These are phyloP conservation scores for Numenius arquata DNA, from an alignment of 2,113 vertebrate genomes.

Conservation along the genomic window DNA sequence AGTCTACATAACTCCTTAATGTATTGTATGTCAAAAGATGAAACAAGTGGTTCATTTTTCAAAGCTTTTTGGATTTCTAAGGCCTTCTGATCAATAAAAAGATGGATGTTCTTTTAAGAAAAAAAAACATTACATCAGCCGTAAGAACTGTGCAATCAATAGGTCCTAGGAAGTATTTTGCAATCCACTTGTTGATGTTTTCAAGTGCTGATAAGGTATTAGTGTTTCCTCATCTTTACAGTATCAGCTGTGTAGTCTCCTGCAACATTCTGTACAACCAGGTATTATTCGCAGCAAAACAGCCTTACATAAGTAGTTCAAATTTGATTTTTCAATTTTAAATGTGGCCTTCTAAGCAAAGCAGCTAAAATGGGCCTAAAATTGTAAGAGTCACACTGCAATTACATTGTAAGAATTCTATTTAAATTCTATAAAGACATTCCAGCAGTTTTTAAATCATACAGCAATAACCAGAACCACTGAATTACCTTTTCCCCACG, in stretches of 20 bases:
- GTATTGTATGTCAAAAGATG: background rate
- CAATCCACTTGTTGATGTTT: constrained; percentile 28
- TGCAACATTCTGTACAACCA: background rate
- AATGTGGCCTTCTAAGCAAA: background rate
- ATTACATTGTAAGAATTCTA: background rate
- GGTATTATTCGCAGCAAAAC: background rate
- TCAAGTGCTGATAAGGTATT: background rate
- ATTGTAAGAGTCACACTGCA: background rate
- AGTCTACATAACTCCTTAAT: background rate
- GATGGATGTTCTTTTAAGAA: background rate
- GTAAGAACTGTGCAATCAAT: background rate
- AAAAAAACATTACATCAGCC: background rate
- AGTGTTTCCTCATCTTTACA: background rate
- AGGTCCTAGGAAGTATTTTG: background rate
- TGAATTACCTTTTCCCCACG: constrained; percentile 78
- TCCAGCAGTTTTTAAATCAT: background rate
- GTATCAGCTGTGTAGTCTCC: background rate
- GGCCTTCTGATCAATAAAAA: background rate
- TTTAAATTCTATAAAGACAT: background rate
- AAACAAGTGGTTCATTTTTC: background rate
- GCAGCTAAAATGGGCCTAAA: background rate
- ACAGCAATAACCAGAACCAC: background rate
- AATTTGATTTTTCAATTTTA: background rate
- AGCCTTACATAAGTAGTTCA: background rate
- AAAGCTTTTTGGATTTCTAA: background rate